A percentile compares a stretch with the other conserved stretches of the same genome.
phyloP scores from a whole-genome alignment of 35 echinoderm and acorn worm species.

The Hemicentrotus pulcherrimus region DNA sequence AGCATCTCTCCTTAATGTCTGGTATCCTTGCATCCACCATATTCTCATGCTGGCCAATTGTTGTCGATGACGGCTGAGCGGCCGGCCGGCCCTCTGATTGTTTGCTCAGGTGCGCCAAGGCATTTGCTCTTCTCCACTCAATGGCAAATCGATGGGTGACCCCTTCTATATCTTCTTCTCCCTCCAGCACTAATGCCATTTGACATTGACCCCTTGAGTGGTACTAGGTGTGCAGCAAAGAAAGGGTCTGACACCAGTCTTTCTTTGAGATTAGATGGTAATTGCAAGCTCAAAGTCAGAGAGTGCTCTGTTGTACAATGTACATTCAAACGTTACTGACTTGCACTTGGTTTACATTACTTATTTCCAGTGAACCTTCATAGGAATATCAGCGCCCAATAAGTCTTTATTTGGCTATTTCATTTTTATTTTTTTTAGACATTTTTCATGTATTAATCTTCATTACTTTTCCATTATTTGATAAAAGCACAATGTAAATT shows the following conservation, averaged over 20 bases:
- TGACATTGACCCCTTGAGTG: constrained; percentile 38
- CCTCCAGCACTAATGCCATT: background rate
- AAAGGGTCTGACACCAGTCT: background rate
- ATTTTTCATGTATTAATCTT: no score
- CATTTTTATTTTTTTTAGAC: no score
- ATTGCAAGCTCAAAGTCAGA: no score
- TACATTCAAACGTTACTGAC: no score
- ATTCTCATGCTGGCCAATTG: background rate
- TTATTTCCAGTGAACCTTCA: no score
- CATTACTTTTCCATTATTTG: no score
- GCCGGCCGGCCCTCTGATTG: constrained; percentile 15
- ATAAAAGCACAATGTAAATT: no score
- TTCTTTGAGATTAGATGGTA: background rate
- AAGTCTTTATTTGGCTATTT: no score
- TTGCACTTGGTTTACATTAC: no score
- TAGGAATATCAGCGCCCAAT: background rate
- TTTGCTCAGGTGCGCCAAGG: constrained; percentile 38
- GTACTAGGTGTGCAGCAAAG: background rate
- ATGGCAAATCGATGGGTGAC: constrained; percentile 44
- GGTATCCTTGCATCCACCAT: background rate
- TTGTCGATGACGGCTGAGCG: background rate
- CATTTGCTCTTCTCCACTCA: constrained; percentile 27
- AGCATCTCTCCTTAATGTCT: background rate
- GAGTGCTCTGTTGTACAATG: no score
- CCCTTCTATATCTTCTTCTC: background rate